Percentiles rank a stretch among this genome's conserved stretches.
These are phyloP conservation scores for Passer montanus DNA, from an alignment of 2,113 vertebrate genomes.

Conservation along the genomic window DNA sequence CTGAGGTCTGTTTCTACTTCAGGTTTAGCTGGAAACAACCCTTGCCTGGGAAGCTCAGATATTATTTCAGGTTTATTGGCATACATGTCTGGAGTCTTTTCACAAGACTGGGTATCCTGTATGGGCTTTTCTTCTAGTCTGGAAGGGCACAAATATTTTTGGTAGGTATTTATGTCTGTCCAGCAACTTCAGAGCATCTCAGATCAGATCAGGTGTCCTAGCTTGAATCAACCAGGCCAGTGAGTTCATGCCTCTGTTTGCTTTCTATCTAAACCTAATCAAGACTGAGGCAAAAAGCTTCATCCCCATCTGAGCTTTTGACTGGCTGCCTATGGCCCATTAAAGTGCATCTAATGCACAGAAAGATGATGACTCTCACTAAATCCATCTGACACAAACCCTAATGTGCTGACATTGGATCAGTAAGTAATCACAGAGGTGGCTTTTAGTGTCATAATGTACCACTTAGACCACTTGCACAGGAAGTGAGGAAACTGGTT, in stretches of 20 bases:
- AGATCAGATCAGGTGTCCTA: background rate
- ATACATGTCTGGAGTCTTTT: background rate
- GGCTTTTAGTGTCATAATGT: constrained; percentile 17
- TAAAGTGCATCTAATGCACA: background rate
- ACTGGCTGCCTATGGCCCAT: background rate
- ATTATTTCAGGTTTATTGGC: background rate
- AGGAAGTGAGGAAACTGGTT: background rate
- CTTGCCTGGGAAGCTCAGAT: background rate
- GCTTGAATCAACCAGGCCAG: background rate
- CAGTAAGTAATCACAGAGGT: background rate
- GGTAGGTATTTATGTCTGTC: background rate
- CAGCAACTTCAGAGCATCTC: background rate
- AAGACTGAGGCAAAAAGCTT: background rate
- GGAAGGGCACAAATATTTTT: background rate
- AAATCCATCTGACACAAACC: background rate
- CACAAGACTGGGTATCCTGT: background rate
- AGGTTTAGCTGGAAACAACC: background rate
- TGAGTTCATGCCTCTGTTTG: background rate
- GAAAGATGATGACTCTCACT: background rate
- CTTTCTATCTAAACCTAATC: background rate
- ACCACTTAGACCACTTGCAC: background rate
- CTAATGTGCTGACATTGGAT: background rate
- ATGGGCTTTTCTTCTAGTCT: background rate
- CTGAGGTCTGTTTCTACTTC: background rate
- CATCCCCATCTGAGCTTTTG: background rate